Base-by-base conservation (phyloP, 2,113 vertebrate genomes). In the Melanostigma gelatinosum region DNA sequence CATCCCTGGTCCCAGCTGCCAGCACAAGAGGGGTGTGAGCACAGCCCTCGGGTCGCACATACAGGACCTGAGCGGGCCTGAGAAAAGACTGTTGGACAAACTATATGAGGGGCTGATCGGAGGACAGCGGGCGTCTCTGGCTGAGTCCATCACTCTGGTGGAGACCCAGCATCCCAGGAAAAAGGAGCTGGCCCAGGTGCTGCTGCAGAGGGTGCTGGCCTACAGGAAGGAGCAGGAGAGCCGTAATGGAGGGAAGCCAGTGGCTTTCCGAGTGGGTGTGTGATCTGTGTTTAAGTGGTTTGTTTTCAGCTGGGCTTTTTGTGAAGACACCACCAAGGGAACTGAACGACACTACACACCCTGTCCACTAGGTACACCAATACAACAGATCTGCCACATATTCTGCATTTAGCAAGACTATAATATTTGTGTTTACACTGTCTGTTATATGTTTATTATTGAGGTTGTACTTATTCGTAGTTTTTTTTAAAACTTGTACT, bases 191-290 rank as follows among this genome's bases (percentile, higher is more conserved):
- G 97, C 98, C 0, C 97, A 98, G 93, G 95, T 96, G 76, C 96
- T 99, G 69, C 96, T 99, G 84, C 97, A 98, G 94, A 97, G 94
- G 93, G 96, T 99, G 44, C 89, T 99, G 91, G 91, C 87, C 74
- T 94, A 96, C 93, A 95, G 95, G 92, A 95, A 89, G 92, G 94
- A 97, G 87, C 96, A 96, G 89, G 97, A 99, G 83, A 89, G 82
- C 4, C 86, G 88, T 46, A 96, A 97, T 84, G 94, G 93, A 89
- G 97, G 96, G 87, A 96, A 94, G 64, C 98, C 97, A 0, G 88
- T 96, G 88, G 96, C 98, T 80, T 99, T 99, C 94, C 96, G 98
- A 97, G 95, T 99, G 84, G 98, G 98, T 99, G 75, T 79, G 91
- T 91, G 62, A 40, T 36, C 38, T 18, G 22, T 13, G 13, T 48